Base-by-base conservation (phyloP, 2,797 vertebrate genomes). In the Manis pentadactyla region DNA sequence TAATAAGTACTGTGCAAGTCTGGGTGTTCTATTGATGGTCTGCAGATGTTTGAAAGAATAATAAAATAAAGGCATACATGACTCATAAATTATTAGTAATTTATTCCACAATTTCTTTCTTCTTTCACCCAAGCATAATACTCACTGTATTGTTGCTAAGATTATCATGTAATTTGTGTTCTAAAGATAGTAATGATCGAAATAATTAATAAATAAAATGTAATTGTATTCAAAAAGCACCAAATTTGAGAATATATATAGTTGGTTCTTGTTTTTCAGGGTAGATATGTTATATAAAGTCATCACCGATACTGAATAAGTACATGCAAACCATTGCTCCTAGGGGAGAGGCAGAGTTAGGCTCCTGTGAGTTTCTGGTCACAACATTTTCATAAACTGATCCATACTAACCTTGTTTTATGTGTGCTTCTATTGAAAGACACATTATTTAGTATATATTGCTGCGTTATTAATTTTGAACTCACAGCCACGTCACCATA, bases 191-290 rank as follows among this genome's bases (percentile, higher is more conserved):
- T 68, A 90, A 86, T 69, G 74, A 75, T 14, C 34, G 46, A 55
- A 66, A 94, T 49, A 37, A 69, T 81, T 57, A 68, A 86, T 75
- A 93, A 69, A 55, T 53, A 87, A 79, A 92, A 68, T 53, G 25
- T n/a, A 39, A 39, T 66, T 68, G 21, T 84, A 42, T 79, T 88
- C 31, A 64, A 82, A 42, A 71, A 53, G 7, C 69, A 74, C 25
- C 55, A 68, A 75, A 77, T 57, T 51, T 39, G 15, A 86, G 31
- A 73, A 25, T 46, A 64, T 1, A 49, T 57, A 29, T 42, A 63
- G 31, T 53, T 0, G 0, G 59, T 75, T 89, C n/a, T 63, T 23
- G 15, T 55, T 71, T 25, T 37, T 39, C 10, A 49, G 34, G 27
- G 39, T 37, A 49, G 73, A 86, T 92, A 27, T 82, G 31, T 77